A percentile compares a stretch with the other conserved stretches of the same genome.
Evolutionary conservation across 2,888 invertebrate genomes (phyloP).

Genomic region (Alentia gelatinosa): DNA sequence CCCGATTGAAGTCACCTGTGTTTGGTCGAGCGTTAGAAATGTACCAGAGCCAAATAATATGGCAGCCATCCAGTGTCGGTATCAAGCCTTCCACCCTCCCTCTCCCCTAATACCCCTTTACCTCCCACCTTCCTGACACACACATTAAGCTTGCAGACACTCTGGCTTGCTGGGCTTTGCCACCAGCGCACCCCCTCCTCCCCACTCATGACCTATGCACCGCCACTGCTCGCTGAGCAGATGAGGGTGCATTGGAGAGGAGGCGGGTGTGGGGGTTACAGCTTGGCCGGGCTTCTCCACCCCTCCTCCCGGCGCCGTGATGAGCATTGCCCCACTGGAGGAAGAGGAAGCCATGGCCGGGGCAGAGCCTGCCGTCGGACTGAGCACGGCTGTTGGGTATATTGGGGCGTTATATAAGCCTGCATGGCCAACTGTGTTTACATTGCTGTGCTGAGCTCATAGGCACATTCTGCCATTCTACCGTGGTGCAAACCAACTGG

Average conservation of each 20-base stretch:
- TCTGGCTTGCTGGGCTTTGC: neutral
- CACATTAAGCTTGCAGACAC: neutral
- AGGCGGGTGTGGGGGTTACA: neutral
- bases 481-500: neutral
- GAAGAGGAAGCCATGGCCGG: neutral
- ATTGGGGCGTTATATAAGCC: neutral
- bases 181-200: neutral
- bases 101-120: neutral
- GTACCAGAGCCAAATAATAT: neutral
- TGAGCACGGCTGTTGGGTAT: neutral
- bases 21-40: neutral
- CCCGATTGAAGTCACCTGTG: conserved; percentile 10
- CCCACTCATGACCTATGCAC: neutral
- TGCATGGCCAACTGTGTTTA: neutral
- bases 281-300: neutral
- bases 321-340: neutral
- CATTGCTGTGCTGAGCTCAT: neutral
- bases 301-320: neutral
- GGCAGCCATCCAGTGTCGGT: neutral
- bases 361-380: neutral
- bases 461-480: neutral
- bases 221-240: neutral
- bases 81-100: neutral
- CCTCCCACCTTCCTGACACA: neutral
- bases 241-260: no score